Evolutionary conservation across 2,797 vertebrate genomes (phyloP), one percentile per base, ranked within the genome.

Genomic region (Onychomys torridus): DNA sequence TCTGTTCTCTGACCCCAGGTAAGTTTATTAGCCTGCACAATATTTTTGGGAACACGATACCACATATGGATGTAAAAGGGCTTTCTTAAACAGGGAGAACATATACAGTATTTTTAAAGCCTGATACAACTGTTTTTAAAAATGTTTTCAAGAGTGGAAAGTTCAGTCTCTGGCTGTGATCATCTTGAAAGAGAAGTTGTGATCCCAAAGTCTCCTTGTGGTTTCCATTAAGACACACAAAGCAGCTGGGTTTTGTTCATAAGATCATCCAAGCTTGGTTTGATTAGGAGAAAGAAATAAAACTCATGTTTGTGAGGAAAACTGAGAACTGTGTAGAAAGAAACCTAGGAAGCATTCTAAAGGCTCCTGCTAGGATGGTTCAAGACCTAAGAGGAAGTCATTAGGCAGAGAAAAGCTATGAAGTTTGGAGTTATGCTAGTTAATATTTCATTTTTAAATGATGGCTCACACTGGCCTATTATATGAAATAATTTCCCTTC

Each of bases 381-480:
- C 61, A 82, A 75, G 37, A 52, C 65, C 46, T 79, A 49, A 34
- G 12, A 37, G 7, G 57, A 29, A 77, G 77, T 78, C 4, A 23
- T 8, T 27, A 52, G 29, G 3, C 10, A 83, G 7, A 90, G 52
- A 79, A 93, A 85, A 37, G 43, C 21, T 49, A 17, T 52, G 27
- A 27, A 9, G 75, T 85, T 94, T 89, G 84, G 40, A 89, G 73
- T 37, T 57, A 0, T 65, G 7, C n/a, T 84, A 10, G 57, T 83
- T 78, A 89, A 65, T 69, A 59, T 96, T 78, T n/a, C 19, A 86
- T 78, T 81, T 90, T 69, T 86, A 94, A 91, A 89, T 84, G 27
- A 65, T 17, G 57, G 13, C 0, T 17, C 37, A 63, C 63, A 7
- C 29, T 71, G 29, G 59, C 34, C 61, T 93, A 57, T 79, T 59